Evolutionary conservation across 2,113 vertebrate genomes (phyloP).

Genomic region (Seriola aureovittata): DNA sequence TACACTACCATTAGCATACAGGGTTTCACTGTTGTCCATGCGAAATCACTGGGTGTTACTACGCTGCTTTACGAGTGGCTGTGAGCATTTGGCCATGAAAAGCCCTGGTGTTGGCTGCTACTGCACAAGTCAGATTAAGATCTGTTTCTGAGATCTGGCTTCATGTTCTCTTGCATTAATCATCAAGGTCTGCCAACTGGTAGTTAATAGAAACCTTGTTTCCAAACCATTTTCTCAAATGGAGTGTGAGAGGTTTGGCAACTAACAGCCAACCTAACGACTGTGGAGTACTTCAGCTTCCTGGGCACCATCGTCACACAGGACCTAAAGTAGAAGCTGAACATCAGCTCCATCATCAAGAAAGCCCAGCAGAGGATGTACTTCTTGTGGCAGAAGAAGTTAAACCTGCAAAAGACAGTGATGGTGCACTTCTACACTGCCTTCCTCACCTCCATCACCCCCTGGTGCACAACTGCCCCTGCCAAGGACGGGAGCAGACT

Average conservation of each 20-base stretch:
- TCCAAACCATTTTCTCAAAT: not conserved
- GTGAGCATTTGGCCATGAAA: conserved; percentile 48
- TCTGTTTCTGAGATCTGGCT: not conserved
- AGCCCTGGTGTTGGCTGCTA: conserved; percentile 33
- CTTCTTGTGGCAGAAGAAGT: too few species aligned
- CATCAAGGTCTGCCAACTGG: not conserved
- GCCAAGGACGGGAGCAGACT: too few species aligned
- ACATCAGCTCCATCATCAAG: too few species aligned
- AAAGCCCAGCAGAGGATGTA: too few species aligned
- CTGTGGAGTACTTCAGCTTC: too few species aligned
- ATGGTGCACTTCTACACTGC: too few species aligned
- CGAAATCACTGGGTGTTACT: conserved; percentile 35
- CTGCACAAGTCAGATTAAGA: conserved; percentile 9
- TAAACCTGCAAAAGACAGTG: too few species aligned
- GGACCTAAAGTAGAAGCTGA: too few species aligned
- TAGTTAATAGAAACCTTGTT: too few species aligned
- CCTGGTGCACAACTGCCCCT: too few species aligned
- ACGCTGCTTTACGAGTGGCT: conserved; percentile 46
- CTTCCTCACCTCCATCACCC: too few species aligned
- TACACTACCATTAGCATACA: conserved; percentile 55
- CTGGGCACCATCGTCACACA: too few species aligned
- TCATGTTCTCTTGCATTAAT: not conserved
- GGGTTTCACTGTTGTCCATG: conserved; percentile 45
- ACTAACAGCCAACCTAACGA: not conserved
- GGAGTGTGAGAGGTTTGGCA: not conserved